phyloP scores from a whole-genome alignment of 2,888 invertebrate species.

The Ariolimax columbianus region DNA sequence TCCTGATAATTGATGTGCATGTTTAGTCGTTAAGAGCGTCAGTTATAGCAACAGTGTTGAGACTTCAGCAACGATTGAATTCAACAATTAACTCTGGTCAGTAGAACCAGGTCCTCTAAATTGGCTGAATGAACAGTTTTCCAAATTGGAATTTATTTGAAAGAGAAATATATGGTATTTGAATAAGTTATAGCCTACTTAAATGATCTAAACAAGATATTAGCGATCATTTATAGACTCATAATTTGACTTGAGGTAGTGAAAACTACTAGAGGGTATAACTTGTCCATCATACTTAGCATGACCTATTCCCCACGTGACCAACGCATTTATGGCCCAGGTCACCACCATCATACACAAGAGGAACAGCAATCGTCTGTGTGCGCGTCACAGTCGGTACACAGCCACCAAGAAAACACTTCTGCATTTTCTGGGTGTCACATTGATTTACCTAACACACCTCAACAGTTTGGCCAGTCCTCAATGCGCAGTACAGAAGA shows the following conservation, averaged over 20 bases:
- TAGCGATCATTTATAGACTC: neutral
- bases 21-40: too few relatives aligned
- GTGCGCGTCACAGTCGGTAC: neutral
- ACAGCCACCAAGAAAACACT: neutral
- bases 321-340: neutral
- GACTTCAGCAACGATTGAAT: too few relatives aligned
- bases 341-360: conserved; percentile 31
- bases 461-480: neutral
- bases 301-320: conserved; percentile 29
- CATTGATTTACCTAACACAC: neutral
- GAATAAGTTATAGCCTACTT: too few relatives aligned
- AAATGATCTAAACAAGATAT: too few relatives aligned
- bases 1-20: too few relatives aligned
- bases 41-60: too few relatives aligned
- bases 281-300: neutral
- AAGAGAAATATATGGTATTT: too few relatives aligned
- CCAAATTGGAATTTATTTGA: too few relatives aligned
- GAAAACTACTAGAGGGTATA: neutral
- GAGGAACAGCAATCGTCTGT: neutral
- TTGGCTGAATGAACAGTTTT: too few relatives aligned
- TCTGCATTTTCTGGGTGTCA: neutral
- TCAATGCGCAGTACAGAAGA: neutral
- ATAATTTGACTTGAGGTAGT: neutral
- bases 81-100: too few relatives aligned
- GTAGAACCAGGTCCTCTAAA: too few relatives aligned